Percentiles rank a stretch among this genome's conserved stretches.
These are phyloP conservation scores for Tetramorium bicarinatum DNA, from an alignment of 2,888 invertebrate species.

Conservation along the genomic window DNA sequence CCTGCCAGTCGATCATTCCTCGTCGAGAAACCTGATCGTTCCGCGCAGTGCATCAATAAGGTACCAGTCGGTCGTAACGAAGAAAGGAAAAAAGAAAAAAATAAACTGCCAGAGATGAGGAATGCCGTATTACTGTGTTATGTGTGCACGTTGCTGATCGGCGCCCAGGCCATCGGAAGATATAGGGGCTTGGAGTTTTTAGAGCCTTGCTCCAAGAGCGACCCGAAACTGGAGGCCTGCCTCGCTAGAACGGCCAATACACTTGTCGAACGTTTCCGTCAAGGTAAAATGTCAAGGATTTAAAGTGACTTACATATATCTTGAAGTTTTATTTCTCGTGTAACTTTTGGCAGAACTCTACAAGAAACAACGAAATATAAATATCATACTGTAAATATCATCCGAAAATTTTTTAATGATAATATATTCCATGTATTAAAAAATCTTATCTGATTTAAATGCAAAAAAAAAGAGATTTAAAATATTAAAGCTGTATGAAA, in stretches of 20 bases:
- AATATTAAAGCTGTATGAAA: not conserved
- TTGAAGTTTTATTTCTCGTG: not conserved
- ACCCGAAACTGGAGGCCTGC: conserved; percentile 91
- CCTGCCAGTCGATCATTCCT: conserved; percentile 82
- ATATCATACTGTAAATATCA: not conserved
- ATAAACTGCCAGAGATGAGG: conserved; percentile 36
- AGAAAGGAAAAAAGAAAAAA: conserved; percentile 1
- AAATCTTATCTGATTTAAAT: not conserved
- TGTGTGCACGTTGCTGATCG: conserved; percentile 66
- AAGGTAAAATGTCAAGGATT: conserved; percentile 88
- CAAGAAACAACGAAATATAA: not conserved
- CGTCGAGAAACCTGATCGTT: conserved; percentile 79
- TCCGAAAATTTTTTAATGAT: not conserved
- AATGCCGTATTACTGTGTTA: conserved; percentile 57
- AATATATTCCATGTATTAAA: not conserved
- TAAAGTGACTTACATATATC: not conserved
- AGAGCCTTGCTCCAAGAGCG: conserved; percentile 91
- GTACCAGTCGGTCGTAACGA: not conserved
- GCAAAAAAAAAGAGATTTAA: not conserved
- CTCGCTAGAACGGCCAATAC: conserved; percentile 92
- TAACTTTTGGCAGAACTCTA: not conserved
- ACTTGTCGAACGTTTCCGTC: conserved; percentile 90
- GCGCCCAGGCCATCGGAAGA: conserved; percentile 78
- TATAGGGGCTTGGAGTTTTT: conserved; percentile 88
- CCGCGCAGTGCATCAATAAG: not conserved